These are phyloP conservation scores for Anolis apletophallus DNA, from an alignment of 2,797 vertebrate species.

Conservation along the genomic window DNA sequence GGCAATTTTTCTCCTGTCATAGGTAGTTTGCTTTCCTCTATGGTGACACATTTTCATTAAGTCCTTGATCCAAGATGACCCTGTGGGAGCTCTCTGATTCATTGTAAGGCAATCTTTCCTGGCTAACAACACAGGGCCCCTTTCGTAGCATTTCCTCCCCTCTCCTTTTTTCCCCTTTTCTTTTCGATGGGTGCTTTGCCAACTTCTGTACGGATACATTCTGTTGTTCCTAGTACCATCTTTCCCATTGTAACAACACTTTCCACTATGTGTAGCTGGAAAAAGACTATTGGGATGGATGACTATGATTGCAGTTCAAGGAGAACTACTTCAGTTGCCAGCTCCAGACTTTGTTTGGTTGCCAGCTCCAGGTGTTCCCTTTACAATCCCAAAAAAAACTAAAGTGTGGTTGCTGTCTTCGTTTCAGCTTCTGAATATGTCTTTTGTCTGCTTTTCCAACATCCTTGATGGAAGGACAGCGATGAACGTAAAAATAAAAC, in stretches of 20 bases:
- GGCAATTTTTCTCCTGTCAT: slow-evolving; percentile 42
- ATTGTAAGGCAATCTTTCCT: slow-evolving; percentile 39
- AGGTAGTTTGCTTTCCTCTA: slow-evolving; percentile 41
- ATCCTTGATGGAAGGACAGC: neutral
- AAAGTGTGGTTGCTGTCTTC: neutral
- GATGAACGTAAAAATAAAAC: neutral
- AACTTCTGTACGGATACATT: neutral
- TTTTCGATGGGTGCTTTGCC: slow-evolving; percentile 6
- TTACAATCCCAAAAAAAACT: neutral
- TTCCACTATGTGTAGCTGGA: neutral
- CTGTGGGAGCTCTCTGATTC: slow-evolving; percentile 21
- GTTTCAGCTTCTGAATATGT: neutral
- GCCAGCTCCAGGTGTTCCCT: neutral
- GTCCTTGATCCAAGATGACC: slow-evolving; percentile 49
- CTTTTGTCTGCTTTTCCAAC: neutral
- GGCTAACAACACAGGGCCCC: slow-evolving; percentile 8
- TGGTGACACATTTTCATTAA: slow-evolving; percentile 47
- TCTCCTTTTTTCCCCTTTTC: neutral
- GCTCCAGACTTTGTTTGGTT: neutral
- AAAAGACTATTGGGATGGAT: neutral
- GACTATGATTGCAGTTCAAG: no score
- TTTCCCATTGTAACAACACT: neutral
- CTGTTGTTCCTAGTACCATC: fast-evolving
- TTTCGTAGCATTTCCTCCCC: neutral
- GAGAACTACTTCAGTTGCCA: neutral